Base-by-base conservation (phyloP, 2,888 invertebrate species). In the Ditula angustiorana region DNA sequence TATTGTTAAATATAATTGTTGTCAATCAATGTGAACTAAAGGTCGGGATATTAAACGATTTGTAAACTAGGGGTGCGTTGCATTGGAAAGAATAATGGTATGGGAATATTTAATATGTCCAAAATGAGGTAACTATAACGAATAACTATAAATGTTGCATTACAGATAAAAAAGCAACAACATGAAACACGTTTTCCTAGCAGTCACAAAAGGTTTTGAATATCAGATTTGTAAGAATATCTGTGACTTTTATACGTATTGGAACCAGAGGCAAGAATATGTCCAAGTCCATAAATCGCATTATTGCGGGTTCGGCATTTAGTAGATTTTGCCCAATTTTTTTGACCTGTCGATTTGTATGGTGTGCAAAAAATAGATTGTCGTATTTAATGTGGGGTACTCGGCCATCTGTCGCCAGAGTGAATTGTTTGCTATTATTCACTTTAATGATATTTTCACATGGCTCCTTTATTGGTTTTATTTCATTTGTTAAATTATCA, bases 361-460 rank as follows among this genome's bases (percentile, higher is more conserved):
- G 16, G 30, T n/a, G 47, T 24, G 65, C 60, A 65, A 65, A 65
- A 61, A 65, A 65, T 61, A 16, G 24, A 65, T 56, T 55, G 47
- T 41, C 24, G 47, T 41, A 41, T 60, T 61, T 30, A 74, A 73
- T 74, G 74, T 81, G 78, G 84, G 81, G 81, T 71, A 68, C 77
- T 76, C 74, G 74, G 74, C 86, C 88, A 89, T 88, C 88, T 89
- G 88, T 83, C 85, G 78, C 73, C 68, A 61, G 67, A 50, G 69
- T 71, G 71, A 71, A 77, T 75, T 77, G 74, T 79, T 77, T 78
- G 78, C 78, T 74, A 73, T 71, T 69, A 73, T 70, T 72, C 69
- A 71, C 68, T 73, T 73, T 81, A 77, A 82, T 82, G 81, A 77
- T 75, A 77, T 81, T 84, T 81, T 71, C 75, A 76, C 80, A 75